Evolutionary conservation across 2,113 vertebrate species (phyloP).

Genomic region (Laticauda colubrina): DNA sequence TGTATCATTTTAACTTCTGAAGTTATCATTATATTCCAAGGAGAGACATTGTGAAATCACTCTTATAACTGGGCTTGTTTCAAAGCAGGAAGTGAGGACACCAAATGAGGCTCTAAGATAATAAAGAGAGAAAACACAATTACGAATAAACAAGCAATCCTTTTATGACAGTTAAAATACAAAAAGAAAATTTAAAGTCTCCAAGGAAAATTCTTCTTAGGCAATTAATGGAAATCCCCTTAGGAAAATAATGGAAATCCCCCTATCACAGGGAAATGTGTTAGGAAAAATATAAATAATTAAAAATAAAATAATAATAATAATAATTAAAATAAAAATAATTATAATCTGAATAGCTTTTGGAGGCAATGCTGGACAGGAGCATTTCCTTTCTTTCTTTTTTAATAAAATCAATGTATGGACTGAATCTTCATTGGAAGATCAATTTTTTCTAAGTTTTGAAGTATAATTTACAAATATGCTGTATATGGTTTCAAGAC

Average conservation of each 20-base stretch:
- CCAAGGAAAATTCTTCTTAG: neutral
- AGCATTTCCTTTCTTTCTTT: neutral
- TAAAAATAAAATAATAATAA: too few species aligned
- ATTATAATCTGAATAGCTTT: neutral
- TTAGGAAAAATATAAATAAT: neutral
- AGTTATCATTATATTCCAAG: neutral
- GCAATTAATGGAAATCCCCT: neutral
- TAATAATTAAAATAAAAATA: neutral
- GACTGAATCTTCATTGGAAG: neutral
- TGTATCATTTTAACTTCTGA: neutral
- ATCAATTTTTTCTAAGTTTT: neutral
- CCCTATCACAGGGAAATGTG: neutral
- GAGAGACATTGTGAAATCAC: neutral
- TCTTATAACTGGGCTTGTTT: neutral
- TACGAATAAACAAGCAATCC: neutral
- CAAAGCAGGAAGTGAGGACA: neutral
- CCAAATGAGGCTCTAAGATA: neutral
- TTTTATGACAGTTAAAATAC: neutral
- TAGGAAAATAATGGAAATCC: neutral
- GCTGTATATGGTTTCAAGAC: neutral
- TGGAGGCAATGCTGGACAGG: neutral
- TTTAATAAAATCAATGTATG: neutral
- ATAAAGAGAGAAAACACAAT: neutral
- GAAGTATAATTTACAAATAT: neutral
- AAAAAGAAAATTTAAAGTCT: neutral